A percentile compares a stretch with the other conserved stretches of the same genome.
These are phyloP conservation scores for Nephrotoma appendiculata DNA, from an alignment of 2,888 invertebrate genomes.

Conservation along the genomic window DNA sequence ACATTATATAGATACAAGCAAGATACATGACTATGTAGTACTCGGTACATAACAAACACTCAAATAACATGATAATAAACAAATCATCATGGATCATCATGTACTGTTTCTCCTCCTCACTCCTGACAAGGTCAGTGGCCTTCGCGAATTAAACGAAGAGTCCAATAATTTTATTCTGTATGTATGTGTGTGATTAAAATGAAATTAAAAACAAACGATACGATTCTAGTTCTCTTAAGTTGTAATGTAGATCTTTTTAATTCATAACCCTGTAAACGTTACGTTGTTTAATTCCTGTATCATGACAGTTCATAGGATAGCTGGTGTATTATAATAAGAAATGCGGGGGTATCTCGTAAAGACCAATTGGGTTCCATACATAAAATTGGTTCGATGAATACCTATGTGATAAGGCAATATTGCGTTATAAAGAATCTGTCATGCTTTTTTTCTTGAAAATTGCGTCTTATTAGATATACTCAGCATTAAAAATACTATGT, in stretches of 20 bases:
- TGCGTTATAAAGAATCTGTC: background rate
- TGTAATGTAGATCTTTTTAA: background rate
- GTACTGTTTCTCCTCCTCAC: background rate
- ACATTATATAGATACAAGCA: background rate
- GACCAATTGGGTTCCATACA: background rate
- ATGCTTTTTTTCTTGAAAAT: background rate
- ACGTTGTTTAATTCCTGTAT: background rate
- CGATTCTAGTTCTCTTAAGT: background rate
- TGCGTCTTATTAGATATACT: background rate
- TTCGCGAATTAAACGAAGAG: background rate
- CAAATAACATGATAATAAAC: background rate
- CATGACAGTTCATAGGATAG: background rate
- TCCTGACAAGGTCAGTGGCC: background rate
- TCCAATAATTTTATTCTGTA: background rate
- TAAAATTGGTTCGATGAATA: background rate
- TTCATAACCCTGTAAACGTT: background rate
- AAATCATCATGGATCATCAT: background rate
- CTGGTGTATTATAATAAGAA: background rate
- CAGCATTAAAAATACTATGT: background rate
- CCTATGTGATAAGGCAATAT: background rate
- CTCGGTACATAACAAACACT: background rate
- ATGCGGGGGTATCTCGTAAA: background rate
- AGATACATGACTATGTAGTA: background rate
- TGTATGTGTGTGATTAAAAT: background rate
- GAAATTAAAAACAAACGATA: background rate